Evolutionary conservation across 2,113 vertebrate genomes (phyloP).

Genomic region (Centropus bengalensis): DNA sequence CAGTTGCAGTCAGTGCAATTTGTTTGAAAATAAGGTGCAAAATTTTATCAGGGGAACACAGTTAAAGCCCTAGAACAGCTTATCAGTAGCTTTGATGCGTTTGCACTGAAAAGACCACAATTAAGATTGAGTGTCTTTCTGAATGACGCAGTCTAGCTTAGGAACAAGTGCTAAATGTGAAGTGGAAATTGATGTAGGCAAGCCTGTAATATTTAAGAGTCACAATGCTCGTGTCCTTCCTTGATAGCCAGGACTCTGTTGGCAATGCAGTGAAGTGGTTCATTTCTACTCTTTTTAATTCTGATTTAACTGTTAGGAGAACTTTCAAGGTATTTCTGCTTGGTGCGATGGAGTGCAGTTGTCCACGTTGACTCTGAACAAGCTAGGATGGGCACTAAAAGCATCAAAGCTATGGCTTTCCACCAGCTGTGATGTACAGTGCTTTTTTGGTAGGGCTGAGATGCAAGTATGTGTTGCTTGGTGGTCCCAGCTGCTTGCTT

Average conservation of each 20-base stretch:
- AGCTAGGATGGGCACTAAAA: not conserved
- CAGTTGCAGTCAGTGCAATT: not conserved
- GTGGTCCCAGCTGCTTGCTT: not conserved
- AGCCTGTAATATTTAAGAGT: not conserved
- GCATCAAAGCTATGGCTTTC: not conserved
- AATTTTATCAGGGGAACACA: not conserved
- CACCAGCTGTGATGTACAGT: not conserved
- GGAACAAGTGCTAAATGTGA: not conserved
- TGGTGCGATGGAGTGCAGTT: not conserved
- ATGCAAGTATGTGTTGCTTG: not conserved
- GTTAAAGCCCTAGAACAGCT: not conserved
- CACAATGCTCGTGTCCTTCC: fast-evolving
- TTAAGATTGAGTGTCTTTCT: not conserved
- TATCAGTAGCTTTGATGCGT: not conserved
- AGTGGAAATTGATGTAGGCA: not conserved
- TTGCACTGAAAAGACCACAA: not conserved
- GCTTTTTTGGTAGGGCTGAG: not conserved
- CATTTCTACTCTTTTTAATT: not conserved
- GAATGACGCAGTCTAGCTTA: not conserved
- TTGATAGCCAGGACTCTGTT: not conserved
- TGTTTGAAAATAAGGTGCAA: not conserved
- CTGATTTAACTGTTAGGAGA: not conserved
- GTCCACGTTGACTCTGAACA: not conserved
- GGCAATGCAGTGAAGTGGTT: not conserved
- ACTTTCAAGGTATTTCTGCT: not conserved